Percentiles rank a stretch among this genome's conserved stretches.
Evolutionary conservation across 2,888 invertebrate species (phyloP).

Genomic region (Mantis religiosa): DNA sequence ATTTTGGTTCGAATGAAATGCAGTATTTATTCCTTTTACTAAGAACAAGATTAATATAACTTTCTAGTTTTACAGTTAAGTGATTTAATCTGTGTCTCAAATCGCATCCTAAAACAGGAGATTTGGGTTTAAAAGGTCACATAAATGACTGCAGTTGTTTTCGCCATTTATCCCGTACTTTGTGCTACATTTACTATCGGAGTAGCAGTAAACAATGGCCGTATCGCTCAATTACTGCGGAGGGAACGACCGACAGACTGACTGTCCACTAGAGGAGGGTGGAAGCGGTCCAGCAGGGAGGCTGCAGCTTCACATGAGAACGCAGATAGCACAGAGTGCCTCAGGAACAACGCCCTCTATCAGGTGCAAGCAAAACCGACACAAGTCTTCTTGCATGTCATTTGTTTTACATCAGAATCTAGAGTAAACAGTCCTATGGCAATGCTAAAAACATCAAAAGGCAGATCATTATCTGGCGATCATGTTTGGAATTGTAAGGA

Average conservation of each 20-base stretch:
- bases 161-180: not conserved
- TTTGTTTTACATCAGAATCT: not conserved
- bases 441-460: too few relatives aligned
- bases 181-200: not conserved
- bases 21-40: too few relatives aligned
- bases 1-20: too few relatives aligned
- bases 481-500: too few relatives aligned
- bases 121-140: too few relatives aligned
- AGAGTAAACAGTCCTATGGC: not conserved
- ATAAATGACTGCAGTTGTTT: not conserved
- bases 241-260: too few relatives aligned
- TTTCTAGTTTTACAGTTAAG: too few relatives aligned
- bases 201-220: not conserved
- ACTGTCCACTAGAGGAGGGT: not conserved
- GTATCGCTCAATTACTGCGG: not conserved
- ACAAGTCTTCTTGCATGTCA: not conserved
- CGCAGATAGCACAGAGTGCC: not conserved
- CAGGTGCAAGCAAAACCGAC: not conserved
- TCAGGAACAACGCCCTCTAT: not conserved
- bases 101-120: too few relatives aligned
- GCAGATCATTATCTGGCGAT: too few relatives aligned
- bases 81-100: too few relatives aligned
- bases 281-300: not conserved
- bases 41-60: too few relatives aligned
- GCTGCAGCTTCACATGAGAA: not conserved